Conservation (phyloP, 1,140 invertebrate genomes). For the Hyles vespertilio region DNA sequence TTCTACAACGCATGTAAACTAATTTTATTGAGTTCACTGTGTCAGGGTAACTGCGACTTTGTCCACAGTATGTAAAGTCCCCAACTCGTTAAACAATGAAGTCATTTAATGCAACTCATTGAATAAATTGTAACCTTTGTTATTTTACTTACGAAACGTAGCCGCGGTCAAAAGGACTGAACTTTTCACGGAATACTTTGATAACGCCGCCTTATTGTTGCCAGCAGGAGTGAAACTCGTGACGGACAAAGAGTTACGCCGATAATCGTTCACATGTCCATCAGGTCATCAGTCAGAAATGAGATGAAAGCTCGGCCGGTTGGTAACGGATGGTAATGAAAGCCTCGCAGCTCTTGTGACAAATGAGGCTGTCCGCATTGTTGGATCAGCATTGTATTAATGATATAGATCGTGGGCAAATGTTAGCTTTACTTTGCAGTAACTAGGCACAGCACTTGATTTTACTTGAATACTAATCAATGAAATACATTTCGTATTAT, state of each 20-base stretch:
- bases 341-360: constrained; percentile 41
- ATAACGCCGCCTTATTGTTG: constrained; percentile 47
- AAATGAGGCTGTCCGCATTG: constrained; percentile 48
- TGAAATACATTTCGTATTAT: no score
- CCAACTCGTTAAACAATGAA: no score
- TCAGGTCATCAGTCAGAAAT: constrained; percentile 58
- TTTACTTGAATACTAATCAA: no score
- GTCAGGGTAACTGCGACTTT: no score
- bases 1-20: no score
- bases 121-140: no score
- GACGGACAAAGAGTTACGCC: constrained; percentile 48
- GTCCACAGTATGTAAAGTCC: no score
- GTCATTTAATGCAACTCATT: no score
- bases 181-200: constrained; percentile 29
- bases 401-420: constrained; percentile 37
- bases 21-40: no score
- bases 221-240: constrained; percentile 42
- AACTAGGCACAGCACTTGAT: no score
- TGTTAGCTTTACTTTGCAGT: background rate
- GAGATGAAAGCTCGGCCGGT: constrained; percentile 47
- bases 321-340: constrained; percentile 28
- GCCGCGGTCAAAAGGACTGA: no score
- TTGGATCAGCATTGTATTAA: constrained; percentile 42
- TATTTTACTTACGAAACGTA: no score
- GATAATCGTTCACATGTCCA: constrained; percentile 58